These are phyloP conservation scores for Aphelocoma californica DNA, from an alignment of 2,797 vertebrate species.

Conservation along the genomic window DNA sequence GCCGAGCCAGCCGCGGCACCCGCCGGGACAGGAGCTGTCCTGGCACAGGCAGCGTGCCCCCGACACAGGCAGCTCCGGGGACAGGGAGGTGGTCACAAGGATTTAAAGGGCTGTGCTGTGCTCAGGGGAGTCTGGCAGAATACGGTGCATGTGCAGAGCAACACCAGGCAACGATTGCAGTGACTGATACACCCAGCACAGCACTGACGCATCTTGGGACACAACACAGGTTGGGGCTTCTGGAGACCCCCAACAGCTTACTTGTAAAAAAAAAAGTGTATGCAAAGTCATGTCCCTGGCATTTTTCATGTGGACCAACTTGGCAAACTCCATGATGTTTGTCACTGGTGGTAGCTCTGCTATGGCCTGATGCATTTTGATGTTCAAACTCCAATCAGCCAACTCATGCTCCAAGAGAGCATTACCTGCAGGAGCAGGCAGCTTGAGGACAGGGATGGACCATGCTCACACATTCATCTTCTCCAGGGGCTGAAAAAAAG, in stretches of 20 bases:
- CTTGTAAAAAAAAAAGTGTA: background rate
- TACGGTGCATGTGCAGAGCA: background rate
- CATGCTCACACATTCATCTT: background rate
- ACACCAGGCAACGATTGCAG: accelerated
- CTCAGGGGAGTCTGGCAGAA: background rate
- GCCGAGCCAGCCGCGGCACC: background rate
- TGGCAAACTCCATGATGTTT: background rate
- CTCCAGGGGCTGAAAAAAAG: background rate
- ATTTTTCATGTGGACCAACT: background rate
- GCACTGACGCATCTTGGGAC: background rate
- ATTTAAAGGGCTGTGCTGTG: background rate
- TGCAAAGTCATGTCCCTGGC: background rate
- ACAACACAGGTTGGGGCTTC: background rate
- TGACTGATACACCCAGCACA: background rate
- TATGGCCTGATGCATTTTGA: background rate
- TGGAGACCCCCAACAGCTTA: background rate
- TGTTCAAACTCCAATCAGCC: background rate
- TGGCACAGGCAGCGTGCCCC: background rate
- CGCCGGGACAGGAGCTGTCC: accelerated
- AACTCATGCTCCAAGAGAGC: background rate
- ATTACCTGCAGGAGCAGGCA: background rate
- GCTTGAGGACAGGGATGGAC: background rate
- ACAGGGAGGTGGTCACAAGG: background rate
- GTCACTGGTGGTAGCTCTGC: background rate
- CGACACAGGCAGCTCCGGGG: background rate